These are phyloP conservation scores for Galerucella nymphaeae DNA, from an alignment of 2,888 invertebrate genomes.

Conservation along the genomic window DNA sequence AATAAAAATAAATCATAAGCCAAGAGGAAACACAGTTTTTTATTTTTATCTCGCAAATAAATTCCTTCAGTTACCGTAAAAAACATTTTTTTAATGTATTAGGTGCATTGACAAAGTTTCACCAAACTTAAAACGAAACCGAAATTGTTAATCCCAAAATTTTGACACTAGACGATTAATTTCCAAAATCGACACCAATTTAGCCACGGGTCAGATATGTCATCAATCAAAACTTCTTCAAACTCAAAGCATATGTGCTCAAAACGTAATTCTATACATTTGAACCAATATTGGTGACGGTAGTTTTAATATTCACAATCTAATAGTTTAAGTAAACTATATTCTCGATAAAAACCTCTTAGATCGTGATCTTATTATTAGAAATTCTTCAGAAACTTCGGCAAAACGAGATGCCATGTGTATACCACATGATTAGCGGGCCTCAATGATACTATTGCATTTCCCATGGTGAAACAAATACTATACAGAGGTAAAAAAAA, in stretches of 20 bases:
- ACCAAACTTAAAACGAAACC: background rate
- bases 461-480: conserved; percentile 40
- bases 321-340: background rate
- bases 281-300: background rate
- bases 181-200: conserved; percentile 43
- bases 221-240: conserved; percentile 57
- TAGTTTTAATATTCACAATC: background rate
- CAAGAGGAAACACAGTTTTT: background rate
- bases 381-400: background rate
- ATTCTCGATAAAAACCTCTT: background rate
- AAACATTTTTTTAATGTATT: conserved; percentile 5
- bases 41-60: conserved; percentile 10
- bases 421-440: conserved; percentile 52
- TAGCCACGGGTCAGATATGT: conserved; percentile 59
- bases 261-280: background rate
- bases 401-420: conserved; percentile 49
- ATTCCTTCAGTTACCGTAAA: conserved; percentile 6
- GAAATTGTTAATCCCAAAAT: conserved; percentile 28
- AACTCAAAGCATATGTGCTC: conserved; percentile 45
- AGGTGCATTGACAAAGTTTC: background rate
- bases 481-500: conserved; percentile 18
- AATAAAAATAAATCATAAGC: conserved; percentile 11
- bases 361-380: background rate
- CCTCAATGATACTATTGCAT: conserved; percentile 27
- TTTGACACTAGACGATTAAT: conserved; percentile 44